phyloP scores from a whole-genome alignment of 1,140 invertebrate genomes.

The Drosophila tsacasi region DNA sequence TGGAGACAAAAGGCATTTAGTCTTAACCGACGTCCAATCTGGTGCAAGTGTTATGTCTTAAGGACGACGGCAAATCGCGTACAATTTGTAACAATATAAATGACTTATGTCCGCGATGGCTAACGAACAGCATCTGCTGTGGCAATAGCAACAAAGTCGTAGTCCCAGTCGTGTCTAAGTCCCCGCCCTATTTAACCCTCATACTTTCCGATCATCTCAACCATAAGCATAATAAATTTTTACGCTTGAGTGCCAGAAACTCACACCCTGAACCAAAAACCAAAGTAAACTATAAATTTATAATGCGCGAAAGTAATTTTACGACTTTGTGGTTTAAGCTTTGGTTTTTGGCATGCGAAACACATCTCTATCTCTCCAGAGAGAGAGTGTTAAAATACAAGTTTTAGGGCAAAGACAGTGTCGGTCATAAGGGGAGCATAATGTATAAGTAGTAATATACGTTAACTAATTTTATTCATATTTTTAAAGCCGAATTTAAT shows the following conservation, averaged over 20 bases:
- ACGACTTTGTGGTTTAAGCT: slow-evolving; percentile 84
- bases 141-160: slow-evolving; percentile 53
- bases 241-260: slow-evolving; percentile 76
- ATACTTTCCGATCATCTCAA: slow-evolving; percentile 37
- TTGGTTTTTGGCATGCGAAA: slow-evolving; percentile 62
- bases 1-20: slow-evolving; percentile 71
- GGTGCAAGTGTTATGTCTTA: slow-evolving; percentile 51
- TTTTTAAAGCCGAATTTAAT: neutral
- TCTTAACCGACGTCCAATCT: slow-evolving; percentile 59
- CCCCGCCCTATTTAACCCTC: slow-evolving; percentile 9
- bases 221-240: slow-evolving; percentile 85
- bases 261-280: slow-evolving; percentile 44
- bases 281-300: slow-evolving; percentile 83
- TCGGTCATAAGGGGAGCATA: neutral
- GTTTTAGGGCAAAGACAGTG: slow-evolving; percentile 41
- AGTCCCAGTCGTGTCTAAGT: slow-evolving; percentile 13
- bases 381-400: slow-evolving; percentile 64
- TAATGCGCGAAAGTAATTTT: slow-evolving; percentile 85
- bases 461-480: neutral
- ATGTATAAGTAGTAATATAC: neutral
- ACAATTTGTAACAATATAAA: slow-evolving; percentile 84
- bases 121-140: slow-evolving; percentile 63
- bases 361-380: slow-evolving; percentile 22
- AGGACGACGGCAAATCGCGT: slow-evolving; percentile 72
- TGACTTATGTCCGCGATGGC: slow-evolving; percentile 78